A percentile compares a stretch with the other conserved stretches of the same genome.
Evolutionary conservation across 1,140 invertebrate species (phyloP).

Genomic region (Eriocheir sinensis): DNA sequence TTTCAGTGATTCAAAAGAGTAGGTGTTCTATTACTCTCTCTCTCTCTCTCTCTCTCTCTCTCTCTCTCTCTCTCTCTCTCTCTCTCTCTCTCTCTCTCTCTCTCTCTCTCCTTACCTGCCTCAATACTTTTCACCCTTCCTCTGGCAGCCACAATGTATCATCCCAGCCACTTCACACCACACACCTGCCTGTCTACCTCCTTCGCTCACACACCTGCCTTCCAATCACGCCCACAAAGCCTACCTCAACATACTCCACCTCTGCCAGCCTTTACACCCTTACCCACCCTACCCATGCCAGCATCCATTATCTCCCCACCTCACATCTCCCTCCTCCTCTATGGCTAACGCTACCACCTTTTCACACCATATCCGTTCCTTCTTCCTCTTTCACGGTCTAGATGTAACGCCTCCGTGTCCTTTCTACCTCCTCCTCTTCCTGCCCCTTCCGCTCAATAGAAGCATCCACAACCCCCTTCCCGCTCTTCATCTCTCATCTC

Average conservation of each 20-base stretch:
- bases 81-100: not conserved
- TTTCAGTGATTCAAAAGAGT: no score
- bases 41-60: slow-evolving; percentile 16
- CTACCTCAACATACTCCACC: not conserved
- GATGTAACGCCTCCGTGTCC: not conserved
- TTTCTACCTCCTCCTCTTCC: not conserved
- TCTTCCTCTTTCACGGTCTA: not conserved
- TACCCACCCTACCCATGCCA: not conserved
- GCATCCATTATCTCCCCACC: not conserved
- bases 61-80: not conserved
- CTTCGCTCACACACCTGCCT: not conserved
- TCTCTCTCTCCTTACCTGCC: not conserved
- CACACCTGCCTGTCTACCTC: not conserved
- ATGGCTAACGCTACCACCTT: no score
- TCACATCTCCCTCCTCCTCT: no score
- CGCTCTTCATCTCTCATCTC: not conserved
- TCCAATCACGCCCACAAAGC: not conserved
- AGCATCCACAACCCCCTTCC: not conserved
- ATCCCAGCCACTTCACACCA: not conserved
- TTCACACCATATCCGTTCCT: not conserved
- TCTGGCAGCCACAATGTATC: not conserved
- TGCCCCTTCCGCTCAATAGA: no score
- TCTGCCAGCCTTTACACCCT: not conserved
- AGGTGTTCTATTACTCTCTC: no score
- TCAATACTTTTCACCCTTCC: not conserved